phyloP scores from a whole-genome alignment of 2,113 vertebrate genomes.

The Malurus alboscapulatus region DNA sequence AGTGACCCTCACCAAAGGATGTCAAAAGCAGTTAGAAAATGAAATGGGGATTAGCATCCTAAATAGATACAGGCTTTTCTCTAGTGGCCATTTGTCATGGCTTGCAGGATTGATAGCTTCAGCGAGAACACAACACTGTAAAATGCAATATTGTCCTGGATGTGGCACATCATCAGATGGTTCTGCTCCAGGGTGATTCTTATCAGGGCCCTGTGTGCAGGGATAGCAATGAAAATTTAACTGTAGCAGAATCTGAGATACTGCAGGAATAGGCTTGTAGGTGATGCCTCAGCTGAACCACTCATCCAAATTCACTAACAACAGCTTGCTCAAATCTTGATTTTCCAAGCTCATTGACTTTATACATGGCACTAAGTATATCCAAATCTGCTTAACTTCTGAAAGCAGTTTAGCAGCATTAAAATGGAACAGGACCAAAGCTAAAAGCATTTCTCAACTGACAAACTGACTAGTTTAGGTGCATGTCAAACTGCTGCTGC shows the following conservation, averaged over 20 bases:
- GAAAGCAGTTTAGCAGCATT: background rate
- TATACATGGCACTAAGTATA: background rate
- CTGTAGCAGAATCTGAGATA: background rate
- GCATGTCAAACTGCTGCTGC: background rate
- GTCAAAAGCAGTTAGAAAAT: constrained; percentile 24
- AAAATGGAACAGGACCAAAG: background rate
- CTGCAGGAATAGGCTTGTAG: background rate
- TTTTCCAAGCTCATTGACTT: background rate
- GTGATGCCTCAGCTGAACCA: background rate
- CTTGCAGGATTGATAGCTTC: background rate
- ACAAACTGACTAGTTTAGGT: background rate
- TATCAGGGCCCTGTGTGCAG: background rate
- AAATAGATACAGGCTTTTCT: background rate
- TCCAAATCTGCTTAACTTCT: background rate
- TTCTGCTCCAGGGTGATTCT: background rate
- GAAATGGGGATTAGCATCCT: constrained; percentile 15
- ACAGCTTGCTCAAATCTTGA: background rate
- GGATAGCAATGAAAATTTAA: background rate
- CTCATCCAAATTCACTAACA: background rate
- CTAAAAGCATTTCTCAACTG: background rate
- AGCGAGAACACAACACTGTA: background rate
- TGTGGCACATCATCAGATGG: background rate
- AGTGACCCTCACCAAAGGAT: constrained; percentile 19
- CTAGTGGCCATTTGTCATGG: background rate
- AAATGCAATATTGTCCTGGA: background rate